Percentiles rank a stretch among this genome's conserved stretches.
phyloP scores from a whole-genome alignment of 2,797 vertebrate species.

The Triplophysa bombifrons region DNA sequence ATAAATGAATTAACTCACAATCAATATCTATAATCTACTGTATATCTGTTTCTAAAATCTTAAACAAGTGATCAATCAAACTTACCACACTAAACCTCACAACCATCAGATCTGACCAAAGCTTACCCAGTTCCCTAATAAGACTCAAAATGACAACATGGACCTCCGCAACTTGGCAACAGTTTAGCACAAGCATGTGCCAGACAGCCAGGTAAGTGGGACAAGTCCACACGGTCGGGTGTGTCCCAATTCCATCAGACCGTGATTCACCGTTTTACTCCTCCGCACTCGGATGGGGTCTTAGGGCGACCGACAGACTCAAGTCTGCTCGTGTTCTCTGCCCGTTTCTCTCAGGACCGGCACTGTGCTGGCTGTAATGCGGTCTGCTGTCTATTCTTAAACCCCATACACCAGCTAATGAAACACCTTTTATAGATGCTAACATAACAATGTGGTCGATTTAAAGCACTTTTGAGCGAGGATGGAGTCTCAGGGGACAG shows the following conservation, averaged over 20 bases:
- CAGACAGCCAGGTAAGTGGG: slow-evolving; percentile 31
- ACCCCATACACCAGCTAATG: slow-evolving; percentile 26
- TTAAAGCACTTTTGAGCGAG: slow-evolving; percentile 37
- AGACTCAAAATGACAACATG: neutral
- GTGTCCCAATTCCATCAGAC: slow-evolving; percentile 50
- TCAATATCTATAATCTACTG: neutral
- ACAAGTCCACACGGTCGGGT: slow-evolving; percentile 21
- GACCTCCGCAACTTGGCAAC: neutral
- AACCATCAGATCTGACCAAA: neutral
- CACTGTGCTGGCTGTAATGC: slow-evolving; percentile 27
- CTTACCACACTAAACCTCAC: neutral
- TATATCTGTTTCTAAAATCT: neutral
- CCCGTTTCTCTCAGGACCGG: slow-evolving; percentile 16
- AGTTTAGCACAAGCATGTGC: slow-evolving; percentile 1
- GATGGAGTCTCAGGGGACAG: slow-evolving; percentile 11
- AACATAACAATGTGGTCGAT: slow-evolving; percentile 20
- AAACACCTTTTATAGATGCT: slow-evolving; percentile 42
- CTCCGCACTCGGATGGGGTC: neutral
- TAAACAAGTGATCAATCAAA: neutral
- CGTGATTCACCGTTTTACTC: slow-evolving; percentile 33
- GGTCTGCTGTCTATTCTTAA: slow-evolving; percentile 40
- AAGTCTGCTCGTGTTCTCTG: slow-evolving; percentile 12
- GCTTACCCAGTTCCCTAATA: neutral
- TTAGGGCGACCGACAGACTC: slow-evolving; percentile 10
- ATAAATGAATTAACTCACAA: neutral